Base-by-base conservation (phyloP, 2,888 invertebrate species). In the Heliothis peltigera region DNA sequence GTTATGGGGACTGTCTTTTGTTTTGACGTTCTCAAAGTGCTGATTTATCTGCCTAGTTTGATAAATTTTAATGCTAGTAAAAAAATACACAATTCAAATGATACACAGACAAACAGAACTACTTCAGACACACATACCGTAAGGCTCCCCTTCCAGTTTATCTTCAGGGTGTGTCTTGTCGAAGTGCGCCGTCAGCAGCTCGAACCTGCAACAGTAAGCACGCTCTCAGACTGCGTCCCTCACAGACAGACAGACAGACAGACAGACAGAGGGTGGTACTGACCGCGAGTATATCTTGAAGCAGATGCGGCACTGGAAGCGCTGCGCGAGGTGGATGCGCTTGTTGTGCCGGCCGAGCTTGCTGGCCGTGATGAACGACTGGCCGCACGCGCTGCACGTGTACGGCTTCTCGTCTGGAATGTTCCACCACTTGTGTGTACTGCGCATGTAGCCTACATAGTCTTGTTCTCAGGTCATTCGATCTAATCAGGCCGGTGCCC, bases 321-420 rank as follows among this genome's bases (percentile, higher is more conserved):
- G 73, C 1, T 92, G 85, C 0, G 92, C 88, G 0, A 93, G 78
- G 47, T 95, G 94, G 47, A 92, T 91, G 0, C 93, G 68, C 76
- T 94, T 94, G 70, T 89, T 92, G 77, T 95, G 94, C 0, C 94
- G 66, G 0, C 92, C 92, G 2, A 92, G 85, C 66, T 95, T 93
- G 70, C 93, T 93, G 0, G 94, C 94, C 0, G 94, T 95, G 65
- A 95, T 94, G 57, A 95, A 95, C 0, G 91, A 89, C 68, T 93
- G 91, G 0, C 93, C 93, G 21, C 94, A 95, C 1, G 87, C 81
- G 0, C 81, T 84, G 39, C 94, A 95, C 0, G 86, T 86, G 71
- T 95, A 95, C 0, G 94, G 94, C 47, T 94, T 95, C 51, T 95
- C 94, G 73, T 93, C 94, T 94, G 86, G 8, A 89, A 87, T n/a